phyloP scores from a whole-genome alignment of 2,888 invertebrate species.

The Andrena trimmerana region DNA sequence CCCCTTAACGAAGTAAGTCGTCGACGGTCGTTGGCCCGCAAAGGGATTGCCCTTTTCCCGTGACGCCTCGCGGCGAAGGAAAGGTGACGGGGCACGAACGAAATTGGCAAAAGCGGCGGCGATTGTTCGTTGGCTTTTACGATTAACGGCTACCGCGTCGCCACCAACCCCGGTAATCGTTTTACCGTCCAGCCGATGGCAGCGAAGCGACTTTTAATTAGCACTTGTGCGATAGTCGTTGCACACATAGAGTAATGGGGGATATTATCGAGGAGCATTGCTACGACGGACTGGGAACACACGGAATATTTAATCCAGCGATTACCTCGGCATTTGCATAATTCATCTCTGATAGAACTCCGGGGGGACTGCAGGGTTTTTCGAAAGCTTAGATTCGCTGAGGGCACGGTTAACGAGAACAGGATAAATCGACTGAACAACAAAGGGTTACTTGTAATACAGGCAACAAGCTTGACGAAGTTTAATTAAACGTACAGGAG shows the following conservation, averaged over 20 bases:
- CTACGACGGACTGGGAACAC: too few species aligned
- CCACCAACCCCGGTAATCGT: not conserved
- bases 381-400: too few species aligned
- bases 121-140: not conserved
- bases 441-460: not conserved
- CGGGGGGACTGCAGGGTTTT: too few species aligned
- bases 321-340: too few species aligned
- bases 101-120: not conserved
- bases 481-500: not conserved
- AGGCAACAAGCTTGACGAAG: slow-evolving; percentile 15
- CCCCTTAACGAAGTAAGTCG: slow-evolving; percentile 64
- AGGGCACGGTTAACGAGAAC: not conserved
- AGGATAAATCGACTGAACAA: not conserved
- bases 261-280: too few species aligned
- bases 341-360: too few species aligned
- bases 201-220: too few species aligned
- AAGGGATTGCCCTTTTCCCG: slow-evolving; percentile 48
- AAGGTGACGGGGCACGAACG: slow-evolving; percentile 4
- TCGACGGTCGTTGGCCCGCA: slow-evolving; percentile 72
- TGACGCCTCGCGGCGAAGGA: not conserved
- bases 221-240: too few species aligned
- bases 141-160: not conserved
- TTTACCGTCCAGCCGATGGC: too few species aligned
- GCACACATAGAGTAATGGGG: too few species aligned
- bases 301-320: too few species aligned